Evolutionary conservation across 2,888 invertebrate genomes (phyloP), one percentile per base, ranked within the genome.

Genomic region (Tridacna gigas): DNA sequence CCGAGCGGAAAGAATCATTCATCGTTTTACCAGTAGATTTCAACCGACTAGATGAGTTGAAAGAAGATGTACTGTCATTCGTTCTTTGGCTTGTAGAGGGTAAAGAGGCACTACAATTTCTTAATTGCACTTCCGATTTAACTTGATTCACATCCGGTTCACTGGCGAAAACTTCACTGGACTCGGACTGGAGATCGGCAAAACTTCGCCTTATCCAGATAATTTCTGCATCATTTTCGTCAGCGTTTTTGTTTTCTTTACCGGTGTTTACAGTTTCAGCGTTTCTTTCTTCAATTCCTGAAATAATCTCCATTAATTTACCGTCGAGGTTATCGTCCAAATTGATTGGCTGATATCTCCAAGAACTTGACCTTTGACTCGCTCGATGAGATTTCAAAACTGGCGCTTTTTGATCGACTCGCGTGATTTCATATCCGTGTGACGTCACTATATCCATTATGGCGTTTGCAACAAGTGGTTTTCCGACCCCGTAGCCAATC

Each of bases 401-500:
- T 15, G 51, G 48, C n/a, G 51, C 28, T 11, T 51, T 4, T 13
- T 75, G 22, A 25, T 63, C 66, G 4, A 80, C 73, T 9, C 75
- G 48, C 12, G 67, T 81, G 37, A 78, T 63, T 20, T 77, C 65
- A 28, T 82, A 87, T 37, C 80, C 86, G 69, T 87, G 80, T 22
- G 86, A 79, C 4, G 79, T 80, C 56, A 86, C n/a, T 3, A 83
- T 56, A 75, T 86, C 86, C 13, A 61, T 63, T n/a, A 84, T 82
- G 18, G 67, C 69, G 61, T 84, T 84, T 4, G 85, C 85, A 25
- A 88, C 79, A 11, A 88, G 65, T 13, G 87, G 87, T 61, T 85
- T 88, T 9, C 83, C 81, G 66, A 83, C 79, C 28, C 83, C 79
- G 61, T 83, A 85, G 1, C 87, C 87, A 56, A 88, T 66, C 0